These are phyloP conservation scores for Platycheirus rosarum DNA, from an alignment of 2,888 invertebrate genomes.

Conservation along the genomic window DNA sequence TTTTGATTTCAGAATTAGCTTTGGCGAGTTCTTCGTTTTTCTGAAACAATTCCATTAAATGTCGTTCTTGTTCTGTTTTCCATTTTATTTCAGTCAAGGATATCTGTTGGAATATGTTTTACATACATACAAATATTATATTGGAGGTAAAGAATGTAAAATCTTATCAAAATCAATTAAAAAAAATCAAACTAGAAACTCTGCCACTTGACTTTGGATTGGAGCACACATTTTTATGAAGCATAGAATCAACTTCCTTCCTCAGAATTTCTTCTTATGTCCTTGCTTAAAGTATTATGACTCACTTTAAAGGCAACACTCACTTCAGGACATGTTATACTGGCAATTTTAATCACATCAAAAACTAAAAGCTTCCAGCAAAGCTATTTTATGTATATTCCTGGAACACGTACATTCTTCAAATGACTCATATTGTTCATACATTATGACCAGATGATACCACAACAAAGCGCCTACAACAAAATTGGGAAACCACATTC, in stretches of 20 bases:
- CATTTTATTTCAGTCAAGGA: constrained; percentile 63
- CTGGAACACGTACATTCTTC: constrained; percentile 32
- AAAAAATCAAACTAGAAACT: too few species aligned
- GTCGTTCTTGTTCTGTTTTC: constrained; percentile 67
- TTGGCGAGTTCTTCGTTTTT: constrained; percentile 47
- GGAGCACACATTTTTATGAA: too few species aligned
- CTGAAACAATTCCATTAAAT: constrained; percentile 23
- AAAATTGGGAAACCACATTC: constrained; percentile 57
- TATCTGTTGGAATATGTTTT: constrained; percentile 55
- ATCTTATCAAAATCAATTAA: too few species aligned
- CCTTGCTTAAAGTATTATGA: too few species aligned
- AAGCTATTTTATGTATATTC: constrained; percentile 36
- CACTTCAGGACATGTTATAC: not conserved
- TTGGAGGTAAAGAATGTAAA: too few species aligned
- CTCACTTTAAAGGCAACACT: too few species aligned
- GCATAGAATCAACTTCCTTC: not conserved
- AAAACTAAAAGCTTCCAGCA: constrained; percentile 31
- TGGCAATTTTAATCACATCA: constrained; percentile 48
- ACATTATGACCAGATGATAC: constrained; percentile 24
- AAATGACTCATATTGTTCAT: constrained; percentile 45
- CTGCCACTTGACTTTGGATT: too few species aligned
- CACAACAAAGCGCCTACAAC: constrained; percentile 11
- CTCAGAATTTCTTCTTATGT: not conserved
- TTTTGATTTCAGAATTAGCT: constrained; percentile 65
- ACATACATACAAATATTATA: too few species aligned